A percentile compares a stretch with the other conserved stretches of the same genome.
Evolutionary conservation across 2,113 vertebrate species (phyloP).

Genomic region (Calidris pugnax): DNA sequence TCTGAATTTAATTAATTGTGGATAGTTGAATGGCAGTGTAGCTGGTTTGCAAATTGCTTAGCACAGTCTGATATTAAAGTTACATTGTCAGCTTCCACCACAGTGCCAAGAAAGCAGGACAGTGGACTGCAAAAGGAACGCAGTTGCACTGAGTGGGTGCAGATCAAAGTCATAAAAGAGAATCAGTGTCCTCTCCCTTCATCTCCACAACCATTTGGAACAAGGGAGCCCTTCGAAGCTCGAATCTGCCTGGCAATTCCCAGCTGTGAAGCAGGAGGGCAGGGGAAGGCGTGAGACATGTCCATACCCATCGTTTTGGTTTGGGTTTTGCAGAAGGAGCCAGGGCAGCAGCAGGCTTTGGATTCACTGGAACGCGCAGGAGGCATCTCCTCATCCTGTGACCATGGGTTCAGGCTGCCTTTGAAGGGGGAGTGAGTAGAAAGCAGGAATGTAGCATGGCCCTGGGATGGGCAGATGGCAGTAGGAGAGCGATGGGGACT

Average conservation of each 20-base stretch:
- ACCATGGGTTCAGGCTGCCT: neutral
- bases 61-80: slow-evolving; percentile 9
- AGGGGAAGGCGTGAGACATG: neutral
- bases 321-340: neutral
- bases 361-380: neutral
- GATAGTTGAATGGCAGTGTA: slow-evolving; percentile 57
- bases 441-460: neutral
- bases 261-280: accelerated
- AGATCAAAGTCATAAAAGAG: neutral
- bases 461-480: accelerated
- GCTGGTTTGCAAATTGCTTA: slow-evolving; percentile 44
- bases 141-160: neutral
- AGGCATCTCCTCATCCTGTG: neutral
- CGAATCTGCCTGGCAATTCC: neutral
- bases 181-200: neutral
- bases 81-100: neutral
- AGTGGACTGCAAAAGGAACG: neutral
- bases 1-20: slow-evolving; percentile 75
- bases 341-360: neutral
- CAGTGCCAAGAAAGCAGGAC: neutral
- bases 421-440: neutral
- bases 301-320: accelerated
- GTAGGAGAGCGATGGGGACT: accelerated
- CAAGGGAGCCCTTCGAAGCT: neutral
- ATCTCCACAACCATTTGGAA: neutral